These are phyloP conservation scores for Limnodromus scolopaceus DNA, from an alignment of 2,797 vertebrate species.

Conservation along the genomic window DNA sequence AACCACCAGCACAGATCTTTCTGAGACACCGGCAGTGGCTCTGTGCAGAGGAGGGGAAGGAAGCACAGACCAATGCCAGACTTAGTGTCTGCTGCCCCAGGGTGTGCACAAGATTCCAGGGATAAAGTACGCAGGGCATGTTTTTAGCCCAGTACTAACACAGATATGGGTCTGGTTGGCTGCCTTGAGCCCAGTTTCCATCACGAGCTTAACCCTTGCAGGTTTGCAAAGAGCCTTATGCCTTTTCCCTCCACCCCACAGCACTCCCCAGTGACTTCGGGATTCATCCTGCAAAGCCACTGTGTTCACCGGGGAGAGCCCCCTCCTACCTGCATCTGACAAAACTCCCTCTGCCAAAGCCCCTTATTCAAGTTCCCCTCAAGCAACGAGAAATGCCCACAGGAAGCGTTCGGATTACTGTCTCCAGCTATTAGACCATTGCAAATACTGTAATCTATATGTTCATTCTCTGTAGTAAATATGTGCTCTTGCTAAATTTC, in stretches of 20 bases:
- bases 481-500: slow-evolving; percentile 56
- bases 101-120: not conserved
- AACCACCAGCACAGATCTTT: not conserved
- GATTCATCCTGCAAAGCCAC: not conserved
- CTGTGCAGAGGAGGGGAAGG: not conserved
- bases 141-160: not conserved
- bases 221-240: fast-evolving
- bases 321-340: not conserved
- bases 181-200: not conserved
- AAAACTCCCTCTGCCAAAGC: not conserved
- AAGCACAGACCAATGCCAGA: fast-evolving
- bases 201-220: not conserved
- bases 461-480: slow-evolving; percentile 61
- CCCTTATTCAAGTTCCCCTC: not conserved
- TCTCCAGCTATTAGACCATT: not conserved
- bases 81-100: fast-evolving
- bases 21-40: not conserved
- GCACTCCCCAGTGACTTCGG: fast-evolving
- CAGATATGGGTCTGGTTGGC: not conserved
- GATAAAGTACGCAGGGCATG: fast-evolving
- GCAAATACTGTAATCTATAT: slow-evolving; percentile 5
- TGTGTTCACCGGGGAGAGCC: fast-evolving
- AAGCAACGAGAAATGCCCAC: not conserved
- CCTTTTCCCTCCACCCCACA: not conserved
- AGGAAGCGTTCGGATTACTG: not conserved